A percentile compares a stretch with the other conserved stretches of the same genome.
Conservation (phyloP, 92 coral and sea anemone genomes). For the Bergia sp. region DNA sequence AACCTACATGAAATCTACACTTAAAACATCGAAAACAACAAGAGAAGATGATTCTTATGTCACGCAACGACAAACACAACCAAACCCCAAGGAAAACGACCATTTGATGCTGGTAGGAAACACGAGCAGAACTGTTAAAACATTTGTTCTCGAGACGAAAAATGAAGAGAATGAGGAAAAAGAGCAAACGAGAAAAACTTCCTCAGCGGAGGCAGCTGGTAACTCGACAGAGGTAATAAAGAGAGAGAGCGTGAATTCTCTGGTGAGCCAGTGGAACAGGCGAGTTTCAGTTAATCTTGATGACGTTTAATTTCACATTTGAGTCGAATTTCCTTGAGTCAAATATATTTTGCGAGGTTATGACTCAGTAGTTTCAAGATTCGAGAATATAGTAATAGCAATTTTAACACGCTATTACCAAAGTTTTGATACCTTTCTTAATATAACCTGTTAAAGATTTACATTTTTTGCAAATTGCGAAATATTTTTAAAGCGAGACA, state of each 20-base stretch:
- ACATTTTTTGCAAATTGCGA: background rate
- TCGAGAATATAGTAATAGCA: background rate
- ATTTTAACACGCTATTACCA: background rate
- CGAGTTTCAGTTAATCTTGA: constrained; percentile 28
- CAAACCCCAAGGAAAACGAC: constrained; percentile 29
- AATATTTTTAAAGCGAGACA: background rate
- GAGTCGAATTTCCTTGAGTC: background rate
- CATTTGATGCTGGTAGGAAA: background rate
- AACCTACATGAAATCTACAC: constrained; percentile 48
- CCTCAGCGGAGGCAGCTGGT: background rate
- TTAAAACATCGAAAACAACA: constrained; percentile 22
- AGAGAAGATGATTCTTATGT: constrained; percentile 20
- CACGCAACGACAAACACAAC: constrained; percentile 31
- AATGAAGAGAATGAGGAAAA: constrained; percentile 2
- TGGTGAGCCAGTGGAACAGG: constrained; percentile 42
- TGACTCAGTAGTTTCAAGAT: background rate
- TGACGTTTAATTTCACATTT: background rate
- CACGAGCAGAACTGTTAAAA: constrained; percentile 1
- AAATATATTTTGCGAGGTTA: too few species aligned
- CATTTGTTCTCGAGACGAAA: constrained; percentile 29
- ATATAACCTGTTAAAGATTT: background rate
- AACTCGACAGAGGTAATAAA: background rate
- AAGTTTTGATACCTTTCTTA: background rate
- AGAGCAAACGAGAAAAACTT: background rate
- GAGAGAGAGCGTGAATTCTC: constrained; percentile 34